Conservation (phyloP, 2,797 vertebrate species). For the Xenentodon cancila region DNA sequence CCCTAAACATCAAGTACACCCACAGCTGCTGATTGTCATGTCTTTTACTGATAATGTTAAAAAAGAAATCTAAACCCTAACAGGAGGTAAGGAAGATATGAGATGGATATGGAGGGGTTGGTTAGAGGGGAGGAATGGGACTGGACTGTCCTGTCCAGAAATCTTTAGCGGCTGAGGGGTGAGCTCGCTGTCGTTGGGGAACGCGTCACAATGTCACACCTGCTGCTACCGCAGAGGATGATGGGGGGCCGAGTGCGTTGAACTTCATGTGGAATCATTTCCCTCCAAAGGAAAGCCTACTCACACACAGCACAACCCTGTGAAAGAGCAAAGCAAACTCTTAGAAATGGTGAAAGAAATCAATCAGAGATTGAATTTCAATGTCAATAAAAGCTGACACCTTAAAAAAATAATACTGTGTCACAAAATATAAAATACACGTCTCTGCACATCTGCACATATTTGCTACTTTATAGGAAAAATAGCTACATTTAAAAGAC, state of each 20-base stretch:
- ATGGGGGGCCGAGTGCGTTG: slow-evolving; percentile 80
- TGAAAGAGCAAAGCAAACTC: slow-evolving; percentile 36
- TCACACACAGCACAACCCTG: slow-evolving; percentile 87
- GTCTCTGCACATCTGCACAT: too few species aligned
- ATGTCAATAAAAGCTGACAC: background rate
- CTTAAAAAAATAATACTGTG: background rate
- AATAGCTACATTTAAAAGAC: too few species aligned
- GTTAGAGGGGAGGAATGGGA: slow-evolving; percentile 55
- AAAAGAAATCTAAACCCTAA: slow-evolving; percentile 36
- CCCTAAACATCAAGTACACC: slow-evolving; percentile 53
- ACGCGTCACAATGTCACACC: slow-evolving; percentile 86
- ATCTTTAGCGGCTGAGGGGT: slow-evolving; percentile 87
- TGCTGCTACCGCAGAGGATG: slow-evolving; percentile 84
- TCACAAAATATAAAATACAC: too few species aligned
- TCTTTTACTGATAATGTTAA: slow-evolving; percentile 19
- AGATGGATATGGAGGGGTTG: slow-evolving; percentile 48
- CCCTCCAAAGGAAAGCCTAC: slow-evolving; percentile 86
- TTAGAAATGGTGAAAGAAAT: slow-evolving; percentile 5
- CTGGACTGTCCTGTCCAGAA: slow-evolving; percentile 60
- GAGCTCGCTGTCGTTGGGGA: slow-evolving; percentile 61
- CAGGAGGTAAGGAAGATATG: slow-evolving; percentile 40
- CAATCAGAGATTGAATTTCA: background rate
- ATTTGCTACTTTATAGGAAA: too few species aligned
- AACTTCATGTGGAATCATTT: slow-evolving; percentile 99
- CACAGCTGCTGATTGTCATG: slow-evolving; percentile 28